Evolutionary conservation across 2,797 vertebrate genomes (phyloP).

Genomic region (Limosa lapponica): DNA sequence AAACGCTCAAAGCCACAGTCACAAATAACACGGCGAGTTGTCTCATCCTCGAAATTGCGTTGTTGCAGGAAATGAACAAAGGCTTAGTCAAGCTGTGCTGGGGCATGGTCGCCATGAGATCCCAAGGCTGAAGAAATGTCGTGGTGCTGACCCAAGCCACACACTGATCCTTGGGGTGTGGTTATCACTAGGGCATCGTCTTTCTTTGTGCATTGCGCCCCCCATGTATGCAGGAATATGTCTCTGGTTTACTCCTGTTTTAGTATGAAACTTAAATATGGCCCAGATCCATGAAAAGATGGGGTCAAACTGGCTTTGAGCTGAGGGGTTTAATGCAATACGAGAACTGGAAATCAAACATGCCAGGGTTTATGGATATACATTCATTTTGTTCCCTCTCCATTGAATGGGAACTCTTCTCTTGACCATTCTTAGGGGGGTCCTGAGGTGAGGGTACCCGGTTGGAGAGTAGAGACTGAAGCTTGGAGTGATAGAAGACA

Average conservation of each 20-base stretch:
- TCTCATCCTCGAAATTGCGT: not conserved
- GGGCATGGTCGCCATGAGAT: fast-evolving
- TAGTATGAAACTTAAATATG: not conserved
- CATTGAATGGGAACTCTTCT: not conserved
- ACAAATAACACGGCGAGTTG: not conserved
- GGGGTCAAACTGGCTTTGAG: not conserved
- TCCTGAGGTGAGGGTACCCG: not conserved
- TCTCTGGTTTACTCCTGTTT: not conserved
- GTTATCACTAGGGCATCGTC: not conserved
- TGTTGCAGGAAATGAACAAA: not conserved
- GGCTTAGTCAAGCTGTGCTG: not conserved
- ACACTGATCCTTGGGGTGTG: not conserved
- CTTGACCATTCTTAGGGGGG: not conserved
- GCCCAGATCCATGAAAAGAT: not conserved
- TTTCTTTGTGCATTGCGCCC: not conserved
- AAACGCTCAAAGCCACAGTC: not conserved
- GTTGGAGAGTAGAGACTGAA: not conserved
- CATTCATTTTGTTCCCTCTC: not conserved
- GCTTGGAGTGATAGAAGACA: not conserved
- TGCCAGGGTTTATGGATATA: not conserved
- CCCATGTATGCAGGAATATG: not conserved
- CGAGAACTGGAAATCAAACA: not conserved
- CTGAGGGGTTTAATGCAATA: not conserved
- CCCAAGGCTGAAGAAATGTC: not conserved
- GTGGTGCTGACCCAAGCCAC: not conserved